Evolutionary conservation across 35 echinoderm and acorn worm species (phyloP).

Genomic region (Nesometra sesokonis): DNA sequence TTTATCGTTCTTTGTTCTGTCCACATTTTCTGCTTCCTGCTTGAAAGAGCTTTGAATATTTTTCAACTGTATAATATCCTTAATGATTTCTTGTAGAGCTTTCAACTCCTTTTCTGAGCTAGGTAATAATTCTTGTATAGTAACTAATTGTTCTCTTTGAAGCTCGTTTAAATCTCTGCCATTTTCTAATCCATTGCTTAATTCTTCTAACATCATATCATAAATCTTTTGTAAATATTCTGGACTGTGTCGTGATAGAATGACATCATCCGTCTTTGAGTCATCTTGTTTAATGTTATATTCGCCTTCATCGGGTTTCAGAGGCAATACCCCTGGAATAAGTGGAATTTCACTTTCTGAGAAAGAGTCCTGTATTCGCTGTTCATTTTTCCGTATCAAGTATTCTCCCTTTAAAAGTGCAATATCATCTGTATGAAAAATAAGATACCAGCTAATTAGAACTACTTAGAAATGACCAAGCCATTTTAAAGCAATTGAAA

Average conservation of each 20-base stretch:
- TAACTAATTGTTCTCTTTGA: not conserved
- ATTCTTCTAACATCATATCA: not conserved
- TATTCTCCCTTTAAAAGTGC: not conserved
- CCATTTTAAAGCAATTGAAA: too few relatives aligned
- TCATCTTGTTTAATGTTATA: not conserved
- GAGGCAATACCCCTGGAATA: too few relatives aligned
- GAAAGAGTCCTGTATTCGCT: too few relatives aligned
- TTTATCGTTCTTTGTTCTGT: not conserved
- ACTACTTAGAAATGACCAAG: too few relatives aligned
- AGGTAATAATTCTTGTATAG: not conserved
- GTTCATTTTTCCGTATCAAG: not conserved
- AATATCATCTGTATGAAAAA: not conserved
- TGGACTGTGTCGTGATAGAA: not conserved
- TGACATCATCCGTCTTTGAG: not conserved
- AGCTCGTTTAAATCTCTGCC: not conserved
- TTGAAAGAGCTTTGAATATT: not conserved
- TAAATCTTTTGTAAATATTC: not conserved
- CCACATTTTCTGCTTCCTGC: not conserved
- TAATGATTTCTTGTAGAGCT: not conserved
- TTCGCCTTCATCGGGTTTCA: too few relatives aligned
- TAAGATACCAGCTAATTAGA: too few relatives aligned
- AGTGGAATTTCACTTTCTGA: too few relatives aligned
- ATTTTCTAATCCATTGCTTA: not conserved
- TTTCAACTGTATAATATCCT: not conserved
- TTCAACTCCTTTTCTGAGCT: not conserved